Percentiles rank a stretch among this genome's conserved stretches.
Evolutionary conservation across 2,888 invertebrate genomes (phyloP).

Genomic region (Prenolepis imparis): DNA sequence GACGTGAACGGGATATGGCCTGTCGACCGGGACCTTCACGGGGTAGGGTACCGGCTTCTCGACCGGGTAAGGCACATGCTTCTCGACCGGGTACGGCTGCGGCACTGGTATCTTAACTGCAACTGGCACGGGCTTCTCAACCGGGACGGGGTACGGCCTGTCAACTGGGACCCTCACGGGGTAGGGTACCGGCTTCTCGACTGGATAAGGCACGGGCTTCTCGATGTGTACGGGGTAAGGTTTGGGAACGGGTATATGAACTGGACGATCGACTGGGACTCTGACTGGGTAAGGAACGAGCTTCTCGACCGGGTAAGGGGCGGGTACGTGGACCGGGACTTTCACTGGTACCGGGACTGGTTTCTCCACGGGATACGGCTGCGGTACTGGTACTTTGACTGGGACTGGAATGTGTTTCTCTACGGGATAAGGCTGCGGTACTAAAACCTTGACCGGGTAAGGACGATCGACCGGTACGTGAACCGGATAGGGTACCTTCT

Average conservation of each 20-base stretch:
- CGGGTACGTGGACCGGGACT: slow-evolving; percentile 89
- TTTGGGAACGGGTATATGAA: slow-evolving; percentile 89
- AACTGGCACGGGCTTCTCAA: slow-evolving; percentile 88
- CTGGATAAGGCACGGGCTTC: slow-evolving; percentile 90
- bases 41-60: slow-evolving; percentile 90
- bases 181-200: slow-evolving; percentile 88
- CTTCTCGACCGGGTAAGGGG: slow-evolving; percentile 88
- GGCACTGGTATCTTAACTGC: slow-evolving; percentile 88
- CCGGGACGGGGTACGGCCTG: slow-evolving; percentile 90
- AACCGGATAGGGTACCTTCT: slow-evolving; percentile 91
- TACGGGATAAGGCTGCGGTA: slow-evolving; percentile 93
- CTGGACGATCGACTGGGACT: slow-evolving; percentile 89
- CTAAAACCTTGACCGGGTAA: slow-evolving; percentile 92
- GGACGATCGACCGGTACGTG: slow-evolving; percentile 92
- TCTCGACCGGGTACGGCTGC: slow-evolving; percentile 87
- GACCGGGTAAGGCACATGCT: slow-evolving; percentile 86
- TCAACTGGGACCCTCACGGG: slow-evolving; percentile 88
- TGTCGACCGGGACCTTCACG: slow-evolving; percentile 89
- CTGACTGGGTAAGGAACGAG: slow-evolving; percentile 79
- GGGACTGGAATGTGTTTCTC: slow-evolving; percentile 92
- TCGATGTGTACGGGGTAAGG: slow-evolving; percentile 89
- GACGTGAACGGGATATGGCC: slow-evolving; percentile 88
- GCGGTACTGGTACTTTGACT: slow-evolving; percentile 90
- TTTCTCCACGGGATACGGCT: slow-evolving; percentile 91
- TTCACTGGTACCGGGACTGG: slow-evolving; percentile 90